These are phyloP conservation scores for Tetropium fuscum DNA, from an alignment of 2,888 invertebrate genomes.

Conservation along the genomic window DNA sequence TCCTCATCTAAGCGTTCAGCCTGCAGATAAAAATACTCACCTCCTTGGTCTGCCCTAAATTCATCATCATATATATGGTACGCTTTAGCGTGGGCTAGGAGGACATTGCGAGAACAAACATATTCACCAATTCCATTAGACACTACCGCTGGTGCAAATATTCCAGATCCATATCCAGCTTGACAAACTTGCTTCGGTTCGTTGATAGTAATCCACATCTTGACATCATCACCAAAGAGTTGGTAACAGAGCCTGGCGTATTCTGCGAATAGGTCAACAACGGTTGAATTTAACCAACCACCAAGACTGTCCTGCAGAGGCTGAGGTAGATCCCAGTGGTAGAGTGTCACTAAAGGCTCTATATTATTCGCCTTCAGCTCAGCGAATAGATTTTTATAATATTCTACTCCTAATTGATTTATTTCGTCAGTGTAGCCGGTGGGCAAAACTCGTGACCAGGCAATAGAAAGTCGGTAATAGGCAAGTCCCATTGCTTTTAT, in stretches of 20 bases:
- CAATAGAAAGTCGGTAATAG: slow-evolving; percentile 63
- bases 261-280: neutral
- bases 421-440: slow-evolving; percentile 66
- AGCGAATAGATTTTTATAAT: slow-evolving; percentile 41
- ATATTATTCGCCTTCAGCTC: slow-evolving; percentile 4
- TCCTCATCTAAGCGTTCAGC: too few species aligned
- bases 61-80: slow-evolving; percentile 66
- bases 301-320: slow-evolving; percentile 4
- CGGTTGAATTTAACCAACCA: neutral
- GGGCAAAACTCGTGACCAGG: slow-evolving; percentile 67
- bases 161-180: slow-evolving; percentile 27
- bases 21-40: too few species aligned
- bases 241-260: slow-evolving; percentile 2
- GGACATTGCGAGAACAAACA: slow-evolving; percentile 67
- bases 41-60: slow-evolving; percentile 63
- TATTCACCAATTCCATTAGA: slow-evolving; percentile 69
- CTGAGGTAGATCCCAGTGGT: slow-evolving; percentile 38
- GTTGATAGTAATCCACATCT: slow-evolving; percentile 44
- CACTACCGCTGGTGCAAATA: slow-evolving; percentile 5
- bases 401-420: slow-evolving; percentile 65
- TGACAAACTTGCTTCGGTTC: slow-evolving; percentile 40
- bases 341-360: slow-evolving; percentile 8
- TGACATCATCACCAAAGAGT: slow-evolving; percentile 37
- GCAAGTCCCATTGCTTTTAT: slow-evolving; percentile 70
- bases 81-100: slow-evolving; percentile 63